Conservation (phyloP, 1,140 invertebrate species). For the Neodiprion pinetum region DNA sequence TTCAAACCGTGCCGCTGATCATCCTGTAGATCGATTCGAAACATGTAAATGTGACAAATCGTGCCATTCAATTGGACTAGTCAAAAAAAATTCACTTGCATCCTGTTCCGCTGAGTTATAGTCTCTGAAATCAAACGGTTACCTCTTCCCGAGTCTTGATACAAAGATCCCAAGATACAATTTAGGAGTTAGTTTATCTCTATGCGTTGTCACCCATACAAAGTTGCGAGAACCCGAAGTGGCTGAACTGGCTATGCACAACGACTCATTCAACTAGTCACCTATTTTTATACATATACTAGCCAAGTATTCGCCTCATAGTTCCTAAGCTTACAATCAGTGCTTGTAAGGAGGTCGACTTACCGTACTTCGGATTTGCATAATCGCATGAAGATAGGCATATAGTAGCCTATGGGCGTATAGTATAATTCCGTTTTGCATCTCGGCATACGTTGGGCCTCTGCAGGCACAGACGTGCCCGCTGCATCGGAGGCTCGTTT, state of each 20-base stretch:
- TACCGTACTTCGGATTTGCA: constrained; percentile 1
- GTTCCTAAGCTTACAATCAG: constrained; percentile 5
- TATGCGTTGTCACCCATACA: too few species aligned
- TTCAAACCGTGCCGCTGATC: too few species aligned
- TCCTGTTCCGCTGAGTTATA: too few species aligned
- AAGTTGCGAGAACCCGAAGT: too few species aligned
- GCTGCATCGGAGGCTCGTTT: neutral
- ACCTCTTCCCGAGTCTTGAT: too few species aligned
- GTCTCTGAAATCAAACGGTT: too few species aligned
- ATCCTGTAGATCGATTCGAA: too few species aligned
- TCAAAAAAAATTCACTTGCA: too few species aligned
- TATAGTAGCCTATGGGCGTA: neutral
- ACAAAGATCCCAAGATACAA: too few species aligned
- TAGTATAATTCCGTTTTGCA: constrained; percentile 1
- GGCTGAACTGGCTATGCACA: neutral
- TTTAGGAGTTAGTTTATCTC: too few species aligned
- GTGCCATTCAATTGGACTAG: too few species aligned
- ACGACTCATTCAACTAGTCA: neutral
- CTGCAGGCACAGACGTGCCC: neutral
- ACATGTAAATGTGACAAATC: too few species aligned
- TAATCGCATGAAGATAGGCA: constrained; percentile 2
- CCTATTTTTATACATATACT: neutral
- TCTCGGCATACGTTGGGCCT: neutral
- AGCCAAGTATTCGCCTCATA: neutral
- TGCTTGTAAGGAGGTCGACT: constrained; percentile 4